A percentile compares a stretch with the other conserved stretches of the same genome.
phyloP scores from a whole-genome alignment of 2,888 invertebrate species.

The Drepana falcataria region DNA sequence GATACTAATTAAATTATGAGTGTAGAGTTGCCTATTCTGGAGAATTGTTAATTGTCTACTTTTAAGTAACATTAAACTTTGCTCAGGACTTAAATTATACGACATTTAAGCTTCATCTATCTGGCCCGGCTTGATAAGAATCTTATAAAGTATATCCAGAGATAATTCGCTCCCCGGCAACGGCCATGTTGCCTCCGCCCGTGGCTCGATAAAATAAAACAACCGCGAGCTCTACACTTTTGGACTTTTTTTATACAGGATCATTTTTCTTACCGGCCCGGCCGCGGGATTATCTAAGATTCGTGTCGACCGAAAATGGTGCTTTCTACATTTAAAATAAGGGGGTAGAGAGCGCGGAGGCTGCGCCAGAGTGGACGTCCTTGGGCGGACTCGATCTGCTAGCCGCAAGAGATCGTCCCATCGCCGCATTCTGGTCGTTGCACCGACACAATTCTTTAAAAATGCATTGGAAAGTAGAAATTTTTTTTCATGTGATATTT shows the following conservation, averaged over 20 bases:
- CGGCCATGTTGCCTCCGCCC: slow-evolving; percentile 70
- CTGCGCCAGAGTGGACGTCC: slow-evolving; percentile 70
- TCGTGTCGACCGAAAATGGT: slow-evolving; percentile 28
- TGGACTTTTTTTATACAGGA: slow-evolving; percentile 74
- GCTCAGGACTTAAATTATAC: slow-evolving; percentile 24
- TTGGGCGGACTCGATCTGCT: slow-evolving; percentile 79
- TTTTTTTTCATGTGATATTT: slow-evolving; percentile 54
- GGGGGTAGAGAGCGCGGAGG: slow-evolving; percentile 37
- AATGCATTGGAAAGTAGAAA: slow-evolving; percentile 77
- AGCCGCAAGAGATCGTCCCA: slow-evolving; percentile 73
- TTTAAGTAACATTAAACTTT: slow-evolving; percentile 6
- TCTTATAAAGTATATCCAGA: slow-evolving; percentile 53
- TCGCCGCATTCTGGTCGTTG: slow-evolving; percentile 71
- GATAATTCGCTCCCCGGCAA: slow-evolving; percentile 66
- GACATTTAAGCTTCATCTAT: slow-evolving; percentile 27
- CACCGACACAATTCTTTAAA: slow-evolving; percentile 72
- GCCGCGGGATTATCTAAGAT: slow-evolving; percentile 53
- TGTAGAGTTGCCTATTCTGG: not conserved
- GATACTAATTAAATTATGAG: too few relatives aligned
- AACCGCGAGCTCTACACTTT: slow-evolving; percentile 61
- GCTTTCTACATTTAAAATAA: slow-evolving; percentile 32
- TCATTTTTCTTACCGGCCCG: slow-evolving; percentile 74
- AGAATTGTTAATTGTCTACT: not conserved
- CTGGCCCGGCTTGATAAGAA: slow-evolving; percentile 36
- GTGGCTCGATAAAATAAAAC: slow-evolving; percentile 70